These are phyloP conservation scores for Nautilus pompilius DNA, from an alignment of 1,140 invertebrate genomes.

Conservation along the genomic window DNA sequence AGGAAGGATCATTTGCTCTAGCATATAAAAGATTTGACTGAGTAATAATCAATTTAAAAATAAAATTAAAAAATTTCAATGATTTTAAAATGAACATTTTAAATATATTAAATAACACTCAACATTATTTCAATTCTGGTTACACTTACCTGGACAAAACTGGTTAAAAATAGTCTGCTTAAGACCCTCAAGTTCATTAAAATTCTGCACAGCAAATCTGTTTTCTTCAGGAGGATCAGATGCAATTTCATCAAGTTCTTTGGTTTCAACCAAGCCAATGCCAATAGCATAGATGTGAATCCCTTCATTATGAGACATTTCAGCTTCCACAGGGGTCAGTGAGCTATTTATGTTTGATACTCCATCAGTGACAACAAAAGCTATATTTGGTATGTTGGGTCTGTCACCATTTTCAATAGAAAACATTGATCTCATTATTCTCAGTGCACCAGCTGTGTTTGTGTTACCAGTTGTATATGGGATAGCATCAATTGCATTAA, in stretches of 20 bases:
- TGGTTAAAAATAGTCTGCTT: slow-evolving; percentile 18
- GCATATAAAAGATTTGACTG: too few relatives aligned
- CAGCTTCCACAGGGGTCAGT: slow-evolving; percentile 27
- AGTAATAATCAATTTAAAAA: too few relatives aligned
- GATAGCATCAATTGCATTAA: slow-evolving; percentile 28
- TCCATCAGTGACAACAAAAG: slow-evolving; percentile 32
- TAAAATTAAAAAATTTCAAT: too few relatives aligned
- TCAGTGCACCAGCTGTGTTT: slow-evolving; percentile 27
- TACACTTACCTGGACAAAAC: slow-evolving; percentile 12
- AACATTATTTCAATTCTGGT: too few relatives aligned
- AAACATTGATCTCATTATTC: slow-evolving; percentile 17
- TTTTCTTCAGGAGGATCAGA: slow-evolving; percentile 17
- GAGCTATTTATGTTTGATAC: slow-evolving; percentile 30
- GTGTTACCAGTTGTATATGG: slow-evolving; percentile 29
- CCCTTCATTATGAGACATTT: slow-evolving; percentile 8
- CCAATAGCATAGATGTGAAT: slow-evolving; percentile 37
- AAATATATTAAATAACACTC: too few relatives aligned
- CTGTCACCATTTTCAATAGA: slow-evolving; percentile 15
- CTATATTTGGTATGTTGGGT: slow-evolving; percentile 21
- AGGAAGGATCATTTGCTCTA: too few relatives aligned
- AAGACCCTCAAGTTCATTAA: slow-evolving; percentile 19
- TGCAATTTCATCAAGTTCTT: slow-evolving; percentile 25
- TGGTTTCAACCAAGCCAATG: slow-evolving; percentile 22
- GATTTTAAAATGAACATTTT: too few relatives aligned
- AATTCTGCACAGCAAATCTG: slow-evolving; percentile 18